Conservation (phyloP, 1,140 invertebrate species). For the Aphelinus atriplicis region DNA sequence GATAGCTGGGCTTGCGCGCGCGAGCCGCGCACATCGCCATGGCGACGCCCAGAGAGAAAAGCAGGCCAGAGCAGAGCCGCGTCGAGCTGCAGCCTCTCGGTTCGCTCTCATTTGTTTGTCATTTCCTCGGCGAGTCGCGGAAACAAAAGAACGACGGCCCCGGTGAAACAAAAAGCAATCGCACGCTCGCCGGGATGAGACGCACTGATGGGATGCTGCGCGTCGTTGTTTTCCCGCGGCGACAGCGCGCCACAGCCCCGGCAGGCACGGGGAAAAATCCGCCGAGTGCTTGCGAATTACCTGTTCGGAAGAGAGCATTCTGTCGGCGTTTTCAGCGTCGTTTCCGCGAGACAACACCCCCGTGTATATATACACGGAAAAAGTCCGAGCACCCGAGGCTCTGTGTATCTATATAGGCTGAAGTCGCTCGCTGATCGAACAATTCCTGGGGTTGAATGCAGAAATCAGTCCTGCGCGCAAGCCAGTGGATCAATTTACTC, state of each 20-base stretch:
- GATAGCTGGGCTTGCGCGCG: constrained; percentile 25
- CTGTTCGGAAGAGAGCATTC: constrained; percentile 51
- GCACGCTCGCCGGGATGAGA: constrained; percentile 43
- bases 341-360: constrained; percentile 35
- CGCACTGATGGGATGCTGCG: constrained; percentile 48
- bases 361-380: not conserved
- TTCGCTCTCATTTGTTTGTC: constrained; percentile 57
- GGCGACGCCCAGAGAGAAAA: constrained; percentile 39
- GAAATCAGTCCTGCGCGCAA: too few species aligned
- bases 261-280: constrained; percentile 39
- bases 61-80: constrained; percentile 19
- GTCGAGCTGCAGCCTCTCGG: constrained; percentile 5
- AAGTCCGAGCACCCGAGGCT: too few species aligned
- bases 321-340: constrained; percentile 40
- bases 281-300: constrained; percentile 45
- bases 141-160: constrained; percentile 49
- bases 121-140: constrained; percentile 54
- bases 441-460: too few species aligned
- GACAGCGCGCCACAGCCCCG: not conserved
- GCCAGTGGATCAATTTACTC: too few species aligned
- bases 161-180: constrained; percentile 51
- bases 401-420: not conserved
- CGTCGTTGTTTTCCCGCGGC: constrained; percentile 28
- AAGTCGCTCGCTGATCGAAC: too few species aligned
- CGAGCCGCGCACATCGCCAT: constrained; percentile 47